Evolutionary conservation across 64 coral and sea anemone species (phyloP), one percentile per base, ranked within the genome.

Genomic region (Acropora tenuis): DNA sequence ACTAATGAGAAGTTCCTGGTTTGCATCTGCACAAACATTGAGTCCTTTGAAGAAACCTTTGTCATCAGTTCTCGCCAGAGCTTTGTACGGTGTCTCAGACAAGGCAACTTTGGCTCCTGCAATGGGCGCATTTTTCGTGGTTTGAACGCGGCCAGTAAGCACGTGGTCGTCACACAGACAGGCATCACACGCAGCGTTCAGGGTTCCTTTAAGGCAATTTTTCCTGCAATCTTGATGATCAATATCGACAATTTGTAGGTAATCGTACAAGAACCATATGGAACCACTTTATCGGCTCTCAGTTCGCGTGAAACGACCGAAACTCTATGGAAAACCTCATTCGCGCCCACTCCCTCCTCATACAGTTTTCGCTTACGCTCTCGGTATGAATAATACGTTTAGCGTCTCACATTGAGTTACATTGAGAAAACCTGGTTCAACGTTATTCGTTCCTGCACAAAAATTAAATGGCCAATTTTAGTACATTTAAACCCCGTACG

Each of bases 101-200:
- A 89, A 61, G 3, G 87, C 77, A 61, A 89, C 18, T 2, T 89
- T 78, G 1, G 12, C 87, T 16, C 65, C 73, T 46, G 74, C 17
- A 40, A 89, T 2, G 8, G 87, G 87, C 8, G 17, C 87, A 7
- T 47, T 17, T 2, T 47, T 13, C 44, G 30, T n/a, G 0, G 87
- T 63, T 74, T 78, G 18, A 15, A 89, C 41, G 9, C 87, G 41
- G 5, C 87, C 87, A 3, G 44, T 61, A 40, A 89, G 45, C 8
- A 67, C 2, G 77, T 89, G 87, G 5, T 78, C 50, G 8, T 9
- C 0, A 78, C 87, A 89, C 65, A 74, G 77, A 15, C 87, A 89
- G 13, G 53, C 50, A n/a, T 89, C 87, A 78, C 87, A 89, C 0
- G 87, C 75, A 0, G 16, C 73, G n/a, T 89, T 89, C 30, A 89